A percentile compares a stretch with the other conserved stretches of the same genome.
Evolutionary conservation across 2,797 vertebrate species (phyloP).

Genomic region (Spinus olivaceus): DNA sequence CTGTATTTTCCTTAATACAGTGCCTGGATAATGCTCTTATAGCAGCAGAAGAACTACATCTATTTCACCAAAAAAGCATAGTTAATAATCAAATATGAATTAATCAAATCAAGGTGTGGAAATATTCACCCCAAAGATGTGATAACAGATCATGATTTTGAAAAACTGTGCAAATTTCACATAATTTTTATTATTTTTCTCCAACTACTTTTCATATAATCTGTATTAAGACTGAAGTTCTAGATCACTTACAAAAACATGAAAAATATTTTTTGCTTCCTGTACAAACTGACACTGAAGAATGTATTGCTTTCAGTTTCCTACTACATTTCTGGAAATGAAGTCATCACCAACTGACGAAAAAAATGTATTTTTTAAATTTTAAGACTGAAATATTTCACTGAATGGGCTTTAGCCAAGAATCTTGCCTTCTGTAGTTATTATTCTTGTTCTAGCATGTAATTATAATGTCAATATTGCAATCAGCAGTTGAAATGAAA

Average conservation of each 20-base stretch:
- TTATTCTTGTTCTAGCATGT: not conserved
- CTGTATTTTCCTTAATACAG: not conserved
- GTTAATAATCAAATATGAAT: not conserved
- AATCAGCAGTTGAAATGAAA: constrained; percentile 14
- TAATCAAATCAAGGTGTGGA: not conserved
- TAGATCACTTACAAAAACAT: not conserved
- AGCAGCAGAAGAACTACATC: not conserved
- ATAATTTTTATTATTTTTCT: not conserved
- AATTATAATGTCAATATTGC: constrained; percentile 4
- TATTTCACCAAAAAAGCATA: not conserved
- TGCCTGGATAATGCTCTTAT: not conserved
- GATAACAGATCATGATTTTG: not conserved
- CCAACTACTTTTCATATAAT: not conserved
- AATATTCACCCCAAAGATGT: not conserved
- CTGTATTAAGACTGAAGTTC: not conserved
- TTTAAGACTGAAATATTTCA: not conserved
- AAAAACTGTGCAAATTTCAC: not conserved
- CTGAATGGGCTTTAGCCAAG: not conserved
- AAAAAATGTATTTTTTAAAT: not conserved
- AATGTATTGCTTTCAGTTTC: not conserved
- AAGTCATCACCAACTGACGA: not conserved
- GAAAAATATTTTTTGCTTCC: not conserved
- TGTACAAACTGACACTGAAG: not conserved
- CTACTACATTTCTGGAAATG: not conserved
- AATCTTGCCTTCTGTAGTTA: not conserved